Base-by-base conservation (phyloP, 2,888 invertebrate genomes). In the Xiphydria camelus region DNA sequence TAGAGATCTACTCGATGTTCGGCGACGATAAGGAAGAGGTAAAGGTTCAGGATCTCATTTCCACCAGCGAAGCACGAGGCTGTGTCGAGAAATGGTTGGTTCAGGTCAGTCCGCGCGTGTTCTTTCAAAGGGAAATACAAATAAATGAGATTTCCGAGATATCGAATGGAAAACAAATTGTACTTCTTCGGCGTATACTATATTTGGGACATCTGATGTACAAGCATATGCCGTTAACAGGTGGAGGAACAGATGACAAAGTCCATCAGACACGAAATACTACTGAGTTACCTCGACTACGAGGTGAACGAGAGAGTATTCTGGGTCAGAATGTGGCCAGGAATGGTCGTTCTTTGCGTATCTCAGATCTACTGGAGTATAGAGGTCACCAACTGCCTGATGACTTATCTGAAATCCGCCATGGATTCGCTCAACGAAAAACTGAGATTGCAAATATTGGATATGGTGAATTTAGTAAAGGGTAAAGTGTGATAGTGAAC, bases 71-170 rank as follows among this genome's bases (percentile, higher is more conserved):
- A 39, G 89, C 87, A 4, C 79, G 84, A 61, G 92, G 91, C 0
- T 88, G 90, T 44, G 92, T 93, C 2, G 93, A 93, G 76, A 88
- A 87, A 73, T 93, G 93, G 92, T 78, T 93, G 38, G 78, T 89
- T 23, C 79, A 83, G 73, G 79, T 78, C 46, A 26, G 44, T 34
- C 10, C 6, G 9, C 15, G n/a, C n/a, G n/a, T n/a, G n/a, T n/a
- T n/a, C n/a, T n/a, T n/a, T n/a, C n/a, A n/a, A n/a, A n/a, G n/a
- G n/a, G n/a, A n/a, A n/a, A n/a, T n/a, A n/a, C n/a, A n/a, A n/a
- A n/a, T n/a, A n/a, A n/a, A n/a, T n/a, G n/a, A n/a, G n/a, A n/a
- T n/a, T n/a, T n/a, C n/a, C n/a, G n/a, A n/a, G n/a, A n/a, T n/a
- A n/a, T n/a, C n/a, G n/a, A n/a, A n/a, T n/a, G n/a, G n/a, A n/a